Base-by-base conservation (phyloP, 92 coral and sea anemone species). In the Siderastrea siderea region DNA sequence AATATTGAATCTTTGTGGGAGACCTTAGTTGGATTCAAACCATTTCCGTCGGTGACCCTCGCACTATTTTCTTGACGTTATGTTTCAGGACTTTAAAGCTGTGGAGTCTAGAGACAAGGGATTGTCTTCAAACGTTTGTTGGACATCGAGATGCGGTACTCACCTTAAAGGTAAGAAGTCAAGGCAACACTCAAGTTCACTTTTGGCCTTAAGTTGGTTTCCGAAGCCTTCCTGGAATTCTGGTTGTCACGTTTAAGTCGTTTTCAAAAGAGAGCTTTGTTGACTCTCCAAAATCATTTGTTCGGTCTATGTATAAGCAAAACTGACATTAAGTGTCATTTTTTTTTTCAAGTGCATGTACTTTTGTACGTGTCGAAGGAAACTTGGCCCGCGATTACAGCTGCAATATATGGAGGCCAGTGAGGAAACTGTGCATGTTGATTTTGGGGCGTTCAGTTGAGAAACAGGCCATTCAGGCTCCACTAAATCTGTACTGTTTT, bases 61-160 rank as follows among this genome's bases (percentile, higher is more conserved):
- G 61, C 4, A 7, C 64, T 79, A 57, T 26, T 54, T 65, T 43
- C 7, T 47, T 53, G 6, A 15, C 50, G 44, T 79, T 60, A 0
- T 71, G 47, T 52, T 66, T 19, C 84, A 97, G 98, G 80, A 95
- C 95, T 17, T 63, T 97, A 16, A 97, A 96, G 69, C 81, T 94
- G 60, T 97, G 99, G 99, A 90, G 91, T 77, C 50, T 94, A 72
- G 65, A 90, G 52, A 84, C 95, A 52, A 93, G 87, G 16, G 70
- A 89, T 70, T 88, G 95, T 84, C 69, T 97, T 63, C 78, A 79
- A 60, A 93, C 94, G 51, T 92, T 94, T 46, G 86, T 71, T 15
- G 99, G 98, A 11, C 99, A 97, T 79, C 58, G 80, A 60, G 96
- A 93, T 75, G 95, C 93, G 55, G 94, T 97, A 1, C 89, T 91